Base-by-base conservation (phyloP, 2,888 invertebrate species). In the Schrankia costaestrigalis region DNA sequence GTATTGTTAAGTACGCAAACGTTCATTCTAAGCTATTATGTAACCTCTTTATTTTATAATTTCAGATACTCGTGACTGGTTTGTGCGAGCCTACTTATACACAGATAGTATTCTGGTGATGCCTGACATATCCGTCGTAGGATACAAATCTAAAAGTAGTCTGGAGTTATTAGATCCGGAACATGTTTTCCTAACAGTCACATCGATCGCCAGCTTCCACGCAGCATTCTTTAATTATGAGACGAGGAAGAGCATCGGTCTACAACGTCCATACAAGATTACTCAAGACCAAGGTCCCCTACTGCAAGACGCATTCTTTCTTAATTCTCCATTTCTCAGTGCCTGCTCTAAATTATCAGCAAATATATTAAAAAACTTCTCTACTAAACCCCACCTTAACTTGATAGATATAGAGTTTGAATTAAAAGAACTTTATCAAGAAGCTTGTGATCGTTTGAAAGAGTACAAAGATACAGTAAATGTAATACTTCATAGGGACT, bases 1-100 rank as follows among this genome's bases (percentile, higher is more conserved):
- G n/a, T n/a, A n/a, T n/a, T n/a, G n/a, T n/a, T n/a, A n/a, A n/a
- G n/a, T n/a, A n/a, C n/a, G n/a, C n/a, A n/a, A n/a, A 49, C 65
- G 0, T 50, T 79, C 1, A 9, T 82, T 3, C 85, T 84, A 0
- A 68, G 71, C 6, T 81, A 78, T 44, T 84, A 86, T 51, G 85
- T 84, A 0, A 64, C 73, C 6, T 8, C 3, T 9, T 11, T 10
- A 10, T 22, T 3, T 1, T 22, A 9, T 15, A 14, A 2, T 14
- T 23, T 12, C 9, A 81, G 83, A 63, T 37, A 41, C 60, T 0
- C 44, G 63, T 5, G 68, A 73, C 2, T 34, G 27, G 19, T 23
- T 11, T 3, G 25, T 29, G 3, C 14, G 12, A n/a, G 18, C 34
- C 3, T 28, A 28, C 24, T n/a, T 34, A 3, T 23, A 28, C n/a